Evolutionary conservation across 2,113 vertebrate species (phyloP).

Genomic region (Marmota monax): DNA sequence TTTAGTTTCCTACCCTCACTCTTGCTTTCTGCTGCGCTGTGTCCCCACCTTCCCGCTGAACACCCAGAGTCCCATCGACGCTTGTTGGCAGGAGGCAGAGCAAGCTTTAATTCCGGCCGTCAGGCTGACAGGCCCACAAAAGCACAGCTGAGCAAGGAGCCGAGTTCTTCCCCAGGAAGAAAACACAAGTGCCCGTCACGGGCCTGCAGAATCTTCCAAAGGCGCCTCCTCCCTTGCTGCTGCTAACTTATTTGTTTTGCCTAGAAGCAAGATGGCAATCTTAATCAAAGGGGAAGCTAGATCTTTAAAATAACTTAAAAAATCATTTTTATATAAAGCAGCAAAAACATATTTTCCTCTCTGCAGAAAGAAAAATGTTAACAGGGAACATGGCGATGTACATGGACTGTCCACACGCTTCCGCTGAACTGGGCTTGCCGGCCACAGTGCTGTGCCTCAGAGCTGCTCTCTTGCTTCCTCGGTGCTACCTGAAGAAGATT

Average conservation of each 20-base stretch:
- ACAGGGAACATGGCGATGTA: constrained; percentile 86
- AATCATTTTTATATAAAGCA: constrained; percentile 89
- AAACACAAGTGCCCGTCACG: constrained; percentile 74
- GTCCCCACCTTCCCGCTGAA: constrained; percentile 68
- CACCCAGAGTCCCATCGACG: constrained; percentile 63
- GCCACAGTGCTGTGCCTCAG: constrained; percentile 86
- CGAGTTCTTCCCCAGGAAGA: constrained; percentile 84
- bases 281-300: constrained; percentile 88
- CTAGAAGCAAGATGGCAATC: constrained; percentile 90
- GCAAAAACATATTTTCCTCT: constrained; percentile 89
- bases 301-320: constrained; percentile 91
- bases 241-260: constrained; percentile 29
- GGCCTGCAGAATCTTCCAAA: constrained; percentile 76
- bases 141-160: constrained; percentile 78
- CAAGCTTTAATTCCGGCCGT: constrained; percentile 73
- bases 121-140: constrained; percentile 81
- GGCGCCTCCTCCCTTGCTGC: constrained; percentile 71
- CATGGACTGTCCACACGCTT: constrained; percentile 84
- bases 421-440: constrained; percentile 85
- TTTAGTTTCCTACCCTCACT: constrained; percentile 68
- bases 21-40: constrained; percentile 69
- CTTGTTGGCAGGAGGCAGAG: constrained; percentile 78
- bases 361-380: constrained; percentile 88
- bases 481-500: constrained; percentile 86
- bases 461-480: constrained; percentile 80